phyloP scores from a whole-genome alignment of 1,140 invertebrate species.

The Oryzaephilus surinamensis region DNA sequence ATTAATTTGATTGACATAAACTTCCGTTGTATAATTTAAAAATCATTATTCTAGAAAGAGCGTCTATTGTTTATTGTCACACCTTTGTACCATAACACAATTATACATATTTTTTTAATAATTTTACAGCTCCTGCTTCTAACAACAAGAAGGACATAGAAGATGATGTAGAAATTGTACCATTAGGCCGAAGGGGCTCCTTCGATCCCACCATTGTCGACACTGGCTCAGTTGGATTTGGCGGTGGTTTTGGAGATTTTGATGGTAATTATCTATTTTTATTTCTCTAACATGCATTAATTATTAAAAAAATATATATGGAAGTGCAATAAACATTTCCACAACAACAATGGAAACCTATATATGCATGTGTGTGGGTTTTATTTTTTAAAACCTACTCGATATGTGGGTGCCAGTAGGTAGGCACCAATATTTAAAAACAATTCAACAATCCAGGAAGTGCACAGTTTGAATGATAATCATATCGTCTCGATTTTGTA shows the following conservation, averaged over 20 bases:
- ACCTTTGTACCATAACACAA: slow-evolving; percentile 4
- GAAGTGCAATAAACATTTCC: too few species aligned
- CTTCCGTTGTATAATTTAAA: slow-evolving; percentile 3
- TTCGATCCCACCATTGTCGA: slow-evolving; percentile 17
- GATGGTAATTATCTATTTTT: slow-evolving; percentile 13
- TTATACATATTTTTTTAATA: slow-evolving; percentile 9
- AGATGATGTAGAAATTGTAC: slow-evolving; percentile 16
- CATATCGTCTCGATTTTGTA: slow-evolving; percentile 5
- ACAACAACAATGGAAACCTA: neutral
- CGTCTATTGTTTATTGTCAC: too few species aligned
- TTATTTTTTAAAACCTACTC: slow-evolving; percentile 2
- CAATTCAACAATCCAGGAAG: too few species aligned
- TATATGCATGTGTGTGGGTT: neutral
- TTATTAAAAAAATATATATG: too few species aligned
- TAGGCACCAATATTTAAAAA: too few species aligned
- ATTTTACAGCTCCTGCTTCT: slow-evolving; percentile 1
- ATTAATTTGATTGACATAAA: slow-evolving; percentile 2
- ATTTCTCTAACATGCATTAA: too few species aligned
- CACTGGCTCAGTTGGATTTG: slow-evolving; percentile 17
- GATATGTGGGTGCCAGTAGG: too few species aligned
- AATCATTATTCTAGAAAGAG: too few species aligned
- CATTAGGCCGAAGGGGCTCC: slow-evolving; percentile 8
- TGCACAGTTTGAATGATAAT: too few species aligned
- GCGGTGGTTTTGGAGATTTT: slow-evolving; percentile 15
- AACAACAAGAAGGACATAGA: slow-evolving; percentile 1